Base-by-base conservation (phyloP, 2,888 invertebrate genomes). In the Chloroclysta siterata region DNA sequence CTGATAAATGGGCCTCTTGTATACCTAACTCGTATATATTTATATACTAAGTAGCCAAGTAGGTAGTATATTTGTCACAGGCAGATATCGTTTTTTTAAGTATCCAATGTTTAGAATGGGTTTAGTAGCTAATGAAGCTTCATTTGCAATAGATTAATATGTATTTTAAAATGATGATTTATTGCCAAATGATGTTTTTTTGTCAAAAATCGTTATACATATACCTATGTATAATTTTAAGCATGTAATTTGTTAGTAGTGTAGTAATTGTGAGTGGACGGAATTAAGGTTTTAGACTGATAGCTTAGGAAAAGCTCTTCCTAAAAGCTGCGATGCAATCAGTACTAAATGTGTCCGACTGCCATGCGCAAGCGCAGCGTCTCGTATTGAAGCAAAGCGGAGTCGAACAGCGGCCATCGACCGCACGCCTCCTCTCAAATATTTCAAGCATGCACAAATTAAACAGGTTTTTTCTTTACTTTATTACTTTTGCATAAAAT, bases 401-500 rank as follows among this genome's bases (percentile, higher is more conserved):
- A 50, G 47, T 36, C 42, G 42, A 22, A 22, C 15, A 15, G 78
- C 85, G 91, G 90, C 80, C 91, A 89, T 88, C 89, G 90, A 90
- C 91, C 91, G 90, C 89, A 78, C 81, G 83, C 81, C 84, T 88
- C 81, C 82, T 85, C 89, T 87, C 88, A 89, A 92, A 92, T 89
- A 92, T 91, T 88, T 86, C 87, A 90, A 90, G 88, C 87, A 91
- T 91, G 91, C 88, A 89, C 90, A 90, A 90, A 90, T 91, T 90
- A 90, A 91, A 91, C 91, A 82, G 90, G 91, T 91, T 92, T 85
- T 84, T 85, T 86, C 82, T 87, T 85, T 82, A 84, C 82, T 85
- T 84, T 85, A 87, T 85, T 80, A 86, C 84, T 83, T 90, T 87
- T 86, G 85, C 86, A 88, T 84, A 83, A 87, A 86, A 87, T 62